Percentiles rank a stretch among this genome's conserved stretches.
Conservation (phyloP, 2,888 invertebrate species). For the Nudaria mundana region DNA sequence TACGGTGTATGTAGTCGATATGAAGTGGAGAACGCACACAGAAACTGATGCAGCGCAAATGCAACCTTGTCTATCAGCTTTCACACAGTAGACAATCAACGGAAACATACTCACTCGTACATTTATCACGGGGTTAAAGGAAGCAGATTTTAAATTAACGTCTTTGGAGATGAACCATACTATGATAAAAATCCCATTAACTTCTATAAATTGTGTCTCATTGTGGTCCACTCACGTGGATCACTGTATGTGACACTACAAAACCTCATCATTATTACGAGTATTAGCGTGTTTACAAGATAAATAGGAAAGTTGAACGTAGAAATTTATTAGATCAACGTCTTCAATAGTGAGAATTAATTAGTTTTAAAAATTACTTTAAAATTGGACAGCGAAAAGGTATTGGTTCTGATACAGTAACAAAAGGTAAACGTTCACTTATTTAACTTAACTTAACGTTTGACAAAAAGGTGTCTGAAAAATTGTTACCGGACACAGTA, state of each 20-base stretch:
- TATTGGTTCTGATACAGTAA: no score
- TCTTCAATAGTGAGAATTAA: no score
- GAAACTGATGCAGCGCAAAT: conserved; percentile 18
- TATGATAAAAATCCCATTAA: conserved; percentile 69
- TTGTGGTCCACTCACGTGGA: conserved; percentile 41
- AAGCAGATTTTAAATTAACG: conserved; percentile 48
- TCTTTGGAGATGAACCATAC: conserved; percentile 53
- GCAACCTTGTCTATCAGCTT: conserved; percentile 27
- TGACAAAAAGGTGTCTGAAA: no score
- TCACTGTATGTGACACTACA: conserved; percentile 32
- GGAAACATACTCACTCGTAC: conserved; percentile 15
- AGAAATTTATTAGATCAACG: conserved; percentile 8
- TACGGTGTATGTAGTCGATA: conserved; percentile 20
- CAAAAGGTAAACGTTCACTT: no score
- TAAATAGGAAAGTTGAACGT: conserved; percentile 34
- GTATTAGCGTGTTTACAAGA: conserved; percentile 33
- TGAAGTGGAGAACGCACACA: conserved; percentile 15
- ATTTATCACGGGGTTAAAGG: conserved; percentile 7
- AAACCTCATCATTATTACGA: no score
- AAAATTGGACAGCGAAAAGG: no score
- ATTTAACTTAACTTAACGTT: no score
- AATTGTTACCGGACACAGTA: no score
- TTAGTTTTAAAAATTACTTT: no score
- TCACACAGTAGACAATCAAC: conserved; percentile 32
- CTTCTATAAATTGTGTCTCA: conserved; percentile 57